Percentiles rank a stretch among this genome's conserved stretches.
Conservation (phyloP, 2,113 vertebrate genomes). For the Platycercus adscitus region DNA sequence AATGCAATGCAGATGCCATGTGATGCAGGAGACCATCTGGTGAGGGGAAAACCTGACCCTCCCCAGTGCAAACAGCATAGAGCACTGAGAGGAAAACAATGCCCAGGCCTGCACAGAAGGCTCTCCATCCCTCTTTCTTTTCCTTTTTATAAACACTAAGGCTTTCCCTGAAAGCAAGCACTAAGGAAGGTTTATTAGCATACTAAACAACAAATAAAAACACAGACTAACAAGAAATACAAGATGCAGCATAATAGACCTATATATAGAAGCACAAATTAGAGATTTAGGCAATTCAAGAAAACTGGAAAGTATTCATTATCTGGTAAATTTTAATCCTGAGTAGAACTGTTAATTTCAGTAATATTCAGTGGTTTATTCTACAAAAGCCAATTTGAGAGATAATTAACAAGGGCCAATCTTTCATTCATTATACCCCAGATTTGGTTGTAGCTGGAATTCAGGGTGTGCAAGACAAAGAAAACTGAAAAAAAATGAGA, state of each 20-base stretch:
- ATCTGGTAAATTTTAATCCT: not conserved
- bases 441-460: not conserved
- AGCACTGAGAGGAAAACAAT: not conserved
- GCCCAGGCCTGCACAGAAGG: not conserved
- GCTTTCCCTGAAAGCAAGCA: not conserved
- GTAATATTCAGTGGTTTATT: not conserved
- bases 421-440: not conserved
- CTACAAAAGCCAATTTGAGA: not conserved
- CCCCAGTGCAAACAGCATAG: not conserved
- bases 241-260: not conserved
- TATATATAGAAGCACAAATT: not conserved
- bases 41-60: not conserved
- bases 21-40: conserved; percentile 28
- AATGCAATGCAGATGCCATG: not conserved
- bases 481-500: not conserved
- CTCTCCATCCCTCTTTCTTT: not conserved
- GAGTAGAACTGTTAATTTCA: not conserved
- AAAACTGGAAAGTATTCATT: not conserved
- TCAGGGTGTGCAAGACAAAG: not conserved
- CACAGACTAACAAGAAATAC: not conserved
- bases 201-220: not conserved
- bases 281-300: not conserved
- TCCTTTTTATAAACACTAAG: not conserved
- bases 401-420: not conserved
- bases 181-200: not conserved